Conservation (phyloP, 2,113 vertebrate species). For the Albula glossodonta region DNA sequence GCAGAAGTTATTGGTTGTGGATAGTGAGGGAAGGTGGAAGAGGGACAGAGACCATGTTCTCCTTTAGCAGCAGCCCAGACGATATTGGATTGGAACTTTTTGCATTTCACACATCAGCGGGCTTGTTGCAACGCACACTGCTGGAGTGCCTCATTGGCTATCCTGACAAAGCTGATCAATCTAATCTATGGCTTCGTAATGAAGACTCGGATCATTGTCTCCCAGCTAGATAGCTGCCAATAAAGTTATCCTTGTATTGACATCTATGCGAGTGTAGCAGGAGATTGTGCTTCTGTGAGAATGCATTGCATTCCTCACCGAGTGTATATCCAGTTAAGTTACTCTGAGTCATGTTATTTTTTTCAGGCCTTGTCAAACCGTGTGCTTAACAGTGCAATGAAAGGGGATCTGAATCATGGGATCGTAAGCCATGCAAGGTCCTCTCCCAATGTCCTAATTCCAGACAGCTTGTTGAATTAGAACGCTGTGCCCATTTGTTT, state of each 20-base stretch:
- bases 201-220: slow-evolving; percentile 26
- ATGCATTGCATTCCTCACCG: neutral
- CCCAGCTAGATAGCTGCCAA: slow-evolving; percentile 28
- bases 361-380: no score
- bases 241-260: slow-evolving; percentile 28
- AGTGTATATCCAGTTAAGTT: neutral
- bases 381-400: no score
- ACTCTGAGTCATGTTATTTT: neutral
- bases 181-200: slow-evolving; percentile 30
- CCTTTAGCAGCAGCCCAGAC: slow-evolving; percentile 14
- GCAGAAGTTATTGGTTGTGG: slow-evolving; percentile 14
- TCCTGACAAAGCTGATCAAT: slow-evolving; percentile 26
- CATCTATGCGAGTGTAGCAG: slow-evolving; percentile 3
- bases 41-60: slow-evolving; percentile 13
- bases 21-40: neutral
- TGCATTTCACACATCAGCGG: slow-evolving; percentile 35
- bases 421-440: no score
- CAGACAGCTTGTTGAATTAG: no score
- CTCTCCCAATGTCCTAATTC: no score
- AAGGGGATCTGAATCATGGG: no score
- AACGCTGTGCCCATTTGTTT: no score
- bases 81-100: slow-evolving; percentile 36
- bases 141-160: slow-evolving; percentile 17
- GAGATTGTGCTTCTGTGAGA: neutral
- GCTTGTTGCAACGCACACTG: slow-evolving; percentile 8